Conservation (phyloP, 2,113 vertebrate genomes). For the Coreoperca whiteheadi region DNA sequence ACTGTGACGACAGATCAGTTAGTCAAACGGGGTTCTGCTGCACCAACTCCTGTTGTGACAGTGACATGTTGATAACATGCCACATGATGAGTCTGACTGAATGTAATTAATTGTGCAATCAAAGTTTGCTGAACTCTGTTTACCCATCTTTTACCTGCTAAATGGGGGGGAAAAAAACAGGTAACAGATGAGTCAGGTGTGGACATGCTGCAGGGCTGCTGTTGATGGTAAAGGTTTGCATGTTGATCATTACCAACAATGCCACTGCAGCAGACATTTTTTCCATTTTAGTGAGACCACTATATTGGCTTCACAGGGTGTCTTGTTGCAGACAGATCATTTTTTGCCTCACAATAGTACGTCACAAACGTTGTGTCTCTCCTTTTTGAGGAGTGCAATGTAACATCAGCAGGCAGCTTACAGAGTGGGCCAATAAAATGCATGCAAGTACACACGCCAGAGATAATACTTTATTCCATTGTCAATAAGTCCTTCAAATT, state of each 20-base stretch:
- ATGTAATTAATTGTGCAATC: constrained; percentile 11
- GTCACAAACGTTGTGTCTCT: background rate
- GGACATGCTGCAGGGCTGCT: background rate
- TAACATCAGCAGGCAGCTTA: background rate
- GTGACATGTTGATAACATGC: constrained; percentile 11
- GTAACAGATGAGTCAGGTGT: background rate
- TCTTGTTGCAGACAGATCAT: background rate
- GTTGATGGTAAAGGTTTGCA: background rate
- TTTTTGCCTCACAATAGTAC: background rate
- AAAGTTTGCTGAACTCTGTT: background rate
- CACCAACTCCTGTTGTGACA: constrained; percentile 8
- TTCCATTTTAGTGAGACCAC: background rate
- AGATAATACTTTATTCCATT: background rate
- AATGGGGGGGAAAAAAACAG: background rate
- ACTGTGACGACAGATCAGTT: constrained; percentile 7
- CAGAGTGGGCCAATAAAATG: background rate
- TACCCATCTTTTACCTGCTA: background rate
- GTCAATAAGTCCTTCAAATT: background rate
- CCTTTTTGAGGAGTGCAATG: background rate
- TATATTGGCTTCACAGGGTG: background rate
- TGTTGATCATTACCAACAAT: background rate
- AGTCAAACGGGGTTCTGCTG: background rate
- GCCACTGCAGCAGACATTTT: background rate
- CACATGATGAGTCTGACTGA: constrained; percentile 19
- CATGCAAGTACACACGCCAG: background rate